These are phyloP conservation scores for Acleris emargana DNA, from an alignment of 2,888 invertebrate genomes.

Conservation along the genomic window DNA sequence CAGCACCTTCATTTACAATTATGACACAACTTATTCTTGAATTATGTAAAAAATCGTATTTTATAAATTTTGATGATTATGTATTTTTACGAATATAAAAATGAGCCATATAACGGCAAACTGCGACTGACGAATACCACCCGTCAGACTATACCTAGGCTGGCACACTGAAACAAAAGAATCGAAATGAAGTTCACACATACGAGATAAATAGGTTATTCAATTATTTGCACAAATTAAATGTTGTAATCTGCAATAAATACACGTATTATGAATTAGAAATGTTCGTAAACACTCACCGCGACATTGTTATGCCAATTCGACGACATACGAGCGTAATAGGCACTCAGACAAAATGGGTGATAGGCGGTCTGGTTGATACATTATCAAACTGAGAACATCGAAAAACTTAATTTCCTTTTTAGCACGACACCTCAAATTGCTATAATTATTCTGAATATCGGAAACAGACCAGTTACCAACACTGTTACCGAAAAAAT, in stretches of 20 bases:
- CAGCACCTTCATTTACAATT: conserved; percentile 41
- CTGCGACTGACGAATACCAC: conserved; percentile 48
- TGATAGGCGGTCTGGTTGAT: conserved; percentile 35
- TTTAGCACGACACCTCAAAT: conserved; percentile 54
- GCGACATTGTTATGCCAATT: conserved; percentile 45
- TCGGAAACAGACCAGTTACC: conserved; percentile 47
- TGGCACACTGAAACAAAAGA: conserved; percentile 75
- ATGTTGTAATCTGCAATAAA: conserved; percentile 38
- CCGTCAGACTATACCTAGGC: conserved; percentile 48
- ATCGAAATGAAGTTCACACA: conserved; percentile 77
- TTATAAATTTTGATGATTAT: conserved; percentile 42
- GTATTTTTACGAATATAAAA: conserved; percentile 42
- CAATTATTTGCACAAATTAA: conserved; percentile 56
- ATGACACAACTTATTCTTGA: conserved; percentile 55
- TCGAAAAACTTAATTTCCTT: conserved; percentile 76
- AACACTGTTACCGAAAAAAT: conserved; percentile 59
- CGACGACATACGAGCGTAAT: conserved; percentile 54
- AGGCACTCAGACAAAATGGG: conserved; percentile 53
- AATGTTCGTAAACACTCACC: conserved; percentile 52
- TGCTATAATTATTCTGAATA: conserved; percentile 44
- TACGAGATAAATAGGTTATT: conserved; percentile 68
- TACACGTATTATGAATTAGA: conserved; percentile 57
- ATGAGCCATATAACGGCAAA: conserved; percentile 48
- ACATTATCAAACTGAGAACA: conserved; percentile 37
- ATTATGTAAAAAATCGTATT: conserved; percentile 48